These are phyloP conservation scores for Dione vanillae DNA, from an alignment of 2,888 invertebrate species.

Conservation along the genomic window DNA sequence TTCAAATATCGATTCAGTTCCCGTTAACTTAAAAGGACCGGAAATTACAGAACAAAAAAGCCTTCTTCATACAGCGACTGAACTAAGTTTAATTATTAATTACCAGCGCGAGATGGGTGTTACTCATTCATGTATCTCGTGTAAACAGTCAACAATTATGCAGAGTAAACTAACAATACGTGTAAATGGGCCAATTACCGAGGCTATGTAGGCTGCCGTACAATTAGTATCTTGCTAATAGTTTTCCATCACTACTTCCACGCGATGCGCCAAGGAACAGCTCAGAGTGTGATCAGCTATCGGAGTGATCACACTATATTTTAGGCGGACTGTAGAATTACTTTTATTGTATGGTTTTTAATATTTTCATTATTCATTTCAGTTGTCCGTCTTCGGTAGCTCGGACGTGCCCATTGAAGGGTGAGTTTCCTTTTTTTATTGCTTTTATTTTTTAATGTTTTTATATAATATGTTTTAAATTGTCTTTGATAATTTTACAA, in stretches of 20 bases:
- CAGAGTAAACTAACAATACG: slow-evolving; percentile 79
- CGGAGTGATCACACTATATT: slow-evolving; percentile 63
- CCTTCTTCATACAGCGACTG: background rate
- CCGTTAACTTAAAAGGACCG: background rate
- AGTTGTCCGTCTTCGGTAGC: background rate
- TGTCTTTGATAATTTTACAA: no score
- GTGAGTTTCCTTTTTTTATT: slow-evolving; percentile 1
- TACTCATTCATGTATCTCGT: slow-evolving; percentile 70
- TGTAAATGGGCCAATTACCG: slow-evolving; percentile 84
- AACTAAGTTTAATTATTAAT: slow-evolving; percentile 4
- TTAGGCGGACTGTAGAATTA: background rate
- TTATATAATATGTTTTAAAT: no score
- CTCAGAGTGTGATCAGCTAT: slow-evolving; percentile 74
- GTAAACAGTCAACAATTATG: slow-evolving; percentile 80
- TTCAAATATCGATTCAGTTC: background rate
- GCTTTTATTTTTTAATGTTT: background rate
- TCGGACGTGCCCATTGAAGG: background rate
- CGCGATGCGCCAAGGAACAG: slow-evolving; percentile 63
- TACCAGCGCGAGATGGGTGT: slow-evolving; percentile 60
- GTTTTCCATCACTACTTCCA: slow-evolving; percentile 80
- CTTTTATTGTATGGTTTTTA: slow-evolving; percentile 5
- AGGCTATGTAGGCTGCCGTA: slow-evolving; percentile 79
- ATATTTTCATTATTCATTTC: slow-evolving; percentile 10
- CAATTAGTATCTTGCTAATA: slow-evolving; percentile 82
- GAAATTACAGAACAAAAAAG: background rate